phyloP scores from a whole-genome alignment of 2,888 invertebrate genomes.

The Acholoe squamosa region DNA sequence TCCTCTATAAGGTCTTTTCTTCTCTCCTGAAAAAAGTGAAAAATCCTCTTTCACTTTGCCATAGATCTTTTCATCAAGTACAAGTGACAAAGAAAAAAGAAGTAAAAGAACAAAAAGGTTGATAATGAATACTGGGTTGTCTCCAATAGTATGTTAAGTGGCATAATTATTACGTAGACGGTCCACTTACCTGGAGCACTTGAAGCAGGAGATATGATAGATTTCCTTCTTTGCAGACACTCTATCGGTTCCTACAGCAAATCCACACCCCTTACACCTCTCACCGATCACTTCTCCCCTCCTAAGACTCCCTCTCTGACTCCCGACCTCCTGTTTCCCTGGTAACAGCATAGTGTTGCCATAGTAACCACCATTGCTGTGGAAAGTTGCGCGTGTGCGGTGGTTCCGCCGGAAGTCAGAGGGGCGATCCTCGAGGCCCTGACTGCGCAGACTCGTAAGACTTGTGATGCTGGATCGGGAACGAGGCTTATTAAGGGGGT shows the following conservation, averaged over 20 bases:
- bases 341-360: neutral
- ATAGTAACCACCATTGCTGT: constrained; percentile 51
- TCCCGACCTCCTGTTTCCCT: neutral
- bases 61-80: too few species aligned
- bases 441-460: constrained; percentile 48
- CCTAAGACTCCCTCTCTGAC: neutral
- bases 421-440: neutral
- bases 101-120: too few species aligned
- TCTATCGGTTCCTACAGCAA: constrained; percentile 73
- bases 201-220: constrained; percentile 75
- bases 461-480: constrained; percentile 53
- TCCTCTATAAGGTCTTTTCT: too few species aligned
- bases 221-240: constrained; percentile 72
- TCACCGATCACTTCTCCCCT: neutral
- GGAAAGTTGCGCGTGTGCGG: constrained; percentile 19
- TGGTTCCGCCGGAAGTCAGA: constrained; percentile 16
- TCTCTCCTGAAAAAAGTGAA: too few species aligned
- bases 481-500: constrained; percentile 36
- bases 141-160: too few species aligned
- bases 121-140: too few species aligned
- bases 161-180: too few species aligned
- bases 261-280: constrained; percentile 71
- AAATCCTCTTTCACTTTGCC: too few species aligned
- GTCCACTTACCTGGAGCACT: constrained; percentile 72
- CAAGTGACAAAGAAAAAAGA: too few species aligned